Evolutionary conservation across 2,113 vertebrate genomes (phyloP).

Genomic region (Cavia aperea): DNA sequence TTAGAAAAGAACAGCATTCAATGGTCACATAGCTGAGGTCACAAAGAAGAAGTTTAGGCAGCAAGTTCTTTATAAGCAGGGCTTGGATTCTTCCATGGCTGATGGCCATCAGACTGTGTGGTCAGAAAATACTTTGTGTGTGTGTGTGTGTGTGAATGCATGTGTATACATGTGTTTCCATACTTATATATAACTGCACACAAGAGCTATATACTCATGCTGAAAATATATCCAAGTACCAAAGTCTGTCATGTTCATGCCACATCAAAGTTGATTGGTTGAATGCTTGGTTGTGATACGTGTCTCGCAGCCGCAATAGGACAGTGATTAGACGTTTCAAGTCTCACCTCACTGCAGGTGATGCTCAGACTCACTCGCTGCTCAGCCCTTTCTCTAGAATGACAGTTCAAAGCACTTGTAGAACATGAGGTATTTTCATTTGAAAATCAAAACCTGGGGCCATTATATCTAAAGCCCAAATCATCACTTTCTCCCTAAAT

Average conservation of each 20-base stretch:
- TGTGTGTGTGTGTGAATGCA: not conserved
- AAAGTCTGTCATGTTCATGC: not conserved
- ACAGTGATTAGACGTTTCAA: not conserved
- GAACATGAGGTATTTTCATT: slow-evolving; percentile 13
- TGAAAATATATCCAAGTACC: not conserved
- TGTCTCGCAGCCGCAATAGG: not conserved
- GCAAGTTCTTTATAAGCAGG: not conserved
- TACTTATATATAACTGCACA: not conserved
- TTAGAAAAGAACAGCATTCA: not conserved
- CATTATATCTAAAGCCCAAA: slow-evolving; percentile 10
- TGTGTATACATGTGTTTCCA: too few relatives aligned
- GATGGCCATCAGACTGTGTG: not conserved
- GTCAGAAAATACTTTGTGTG: not conserved
- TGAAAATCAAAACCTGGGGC: slow-evolving; percentile 6
- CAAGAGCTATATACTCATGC: not conserved
- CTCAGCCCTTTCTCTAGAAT: not conserved
- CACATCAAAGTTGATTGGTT: not conserved
- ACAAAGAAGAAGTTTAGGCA: not conserved
- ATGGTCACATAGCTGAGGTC: not conserved
- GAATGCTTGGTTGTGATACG: not conserved
- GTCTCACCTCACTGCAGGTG: not conserved
- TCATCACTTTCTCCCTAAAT: not conserved
- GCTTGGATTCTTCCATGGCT: not conserved
- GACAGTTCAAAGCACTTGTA: not conserved
- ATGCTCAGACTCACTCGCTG: slow-evolving; percentile 6